phyloP scores from a whole-genome alignment of 2,113 vertebrate genomes.

The Megaleporinus macrocephalus region DNA sequence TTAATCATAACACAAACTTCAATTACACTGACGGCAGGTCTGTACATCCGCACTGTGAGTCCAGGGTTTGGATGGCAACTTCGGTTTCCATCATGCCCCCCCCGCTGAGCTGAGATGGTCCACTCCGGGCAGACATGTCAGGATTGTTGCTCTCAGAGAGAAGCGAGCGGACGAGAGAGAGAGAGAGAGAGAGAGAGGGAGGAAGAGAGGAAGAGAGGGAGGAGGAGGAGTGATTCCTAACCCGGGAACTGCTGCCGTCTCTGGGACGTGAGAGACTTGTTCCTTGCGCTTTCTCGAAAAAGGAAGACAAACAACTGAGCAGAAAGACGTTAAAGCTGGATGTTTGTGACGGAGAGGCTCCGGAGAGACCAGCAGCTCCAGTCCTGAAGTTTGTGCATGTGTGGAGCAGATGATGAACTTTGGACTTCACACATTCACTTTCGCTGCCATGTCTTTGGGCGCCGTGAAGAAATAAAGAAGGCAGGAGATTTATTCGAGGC shows the following conservation, averaged over 20 bases:
- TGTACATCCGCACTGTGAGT: neutral
- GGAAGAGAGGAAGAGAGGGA: neutral
- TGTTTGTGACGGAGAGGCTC: constrained; percentile 40
- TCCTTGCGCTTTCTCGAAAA: constrained; percentile 27
- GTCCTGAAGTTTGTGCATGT: neutral
- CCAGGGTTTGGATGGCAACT: neutral
- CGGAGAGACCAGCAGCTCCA: constrained; percentile 36
- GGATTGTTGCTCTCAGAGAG: constrained; percentile 70
- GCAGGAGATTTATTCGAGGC: constrained; percentile 72
- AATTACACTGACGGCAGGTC: neutral
- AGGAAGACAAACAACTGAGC: neutral
- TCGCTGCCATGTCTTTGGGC: constrained; percentile 74
- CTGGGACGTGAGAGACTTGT: constrained; percentile 23
- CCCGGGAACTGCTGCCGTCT: neutral
- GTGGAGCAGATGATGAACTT: constrained; percentile 75
- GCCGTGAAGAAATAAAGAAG: constrained; percentile 74
- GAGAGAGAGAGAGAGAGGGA: constrained; percentile 53
- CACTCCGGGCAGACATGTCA: constrained; percentile 75
- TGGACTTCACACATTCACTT: constrained; percentile 72
- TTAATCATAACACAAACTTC: neutral
- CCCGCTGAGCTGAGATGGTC: constrained; percentile 67
- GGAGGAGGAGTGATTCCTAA: constrained; percentile 25
- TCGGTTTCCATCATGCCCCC: constrained; percentile 49
- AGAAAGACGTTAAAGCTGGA: neutral
- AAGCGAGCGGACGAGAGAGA: constrained; percentile 66